These are phyloP conservation scores for Zaprionus lineosus DNA, from an alignment of 2,888 invertebrate species.

Conservation along the genomic window DNA sequence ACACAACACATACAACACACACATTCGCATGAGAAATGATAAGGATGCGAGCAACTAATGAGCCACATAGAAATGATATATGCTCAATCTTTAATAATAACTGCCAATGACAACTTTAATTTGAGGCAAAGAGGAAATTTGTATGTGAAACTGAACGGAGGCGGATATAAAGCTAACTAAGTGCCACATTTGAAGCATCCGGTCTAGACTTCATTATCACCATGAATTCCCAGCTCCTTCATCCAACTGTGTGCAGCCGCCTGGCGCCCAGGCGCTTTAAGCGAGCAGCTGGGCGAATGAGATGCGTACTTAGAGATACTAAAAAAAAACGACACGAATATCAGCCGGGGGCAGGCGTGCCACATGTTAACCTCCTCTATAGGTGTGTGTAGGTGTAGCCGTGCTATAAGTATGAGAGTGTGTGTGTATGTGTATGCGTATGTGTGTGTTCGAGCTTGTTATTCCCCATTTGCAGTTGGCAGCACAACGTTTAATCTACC, in stretches of 20 bases:
- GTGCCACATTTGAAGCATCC: conserved; percentile 57
- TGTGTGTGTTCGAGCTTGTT: conserved; percentile 32
- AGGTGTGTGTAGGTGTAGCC: conserved; percentile 6
- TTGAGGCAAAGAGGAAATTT: neutral
- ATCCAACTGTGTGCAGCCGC: conserved; percentile 29
- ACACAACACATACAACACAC: conserved; percentile 7
- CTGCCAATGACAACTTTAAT: conserved; percentile 38
- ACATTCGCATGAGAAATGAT: conserved; percentile 48
- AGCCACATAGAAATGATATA: conserved; percentile 21
- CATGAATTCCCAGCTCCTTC: conserved; percentile 16
- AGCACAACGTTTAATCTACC: conserved; percentile 69
- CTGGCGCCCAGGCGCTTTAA: conserved; percentile 12
- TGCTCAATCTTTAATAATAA: conserved; percentile 26
- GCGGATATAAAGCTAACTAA: conserved; percentile 45
- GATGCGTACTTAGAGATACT: conserved; percentile 53
- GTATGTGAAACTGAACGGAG: neutral
- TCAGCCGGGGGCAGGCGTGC: conserved; percentile 42
- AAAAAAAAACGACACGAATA: conserved; percentile 33
- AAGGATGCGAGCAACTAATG: conserved; percentile 42
- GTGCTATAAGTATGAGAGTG: conserved; percentile 1
- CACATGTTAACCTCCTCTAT: conserved; percentile 32
- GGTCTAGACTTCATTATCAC: conserved; percentile 72
- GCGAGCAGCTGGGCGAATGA: conserved; percentile 45
- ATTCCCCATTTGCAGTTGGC: conserved; percentile 64
- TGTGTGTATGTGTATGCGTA: conserved; percentile 1